Base-by-base conservation (phyloP, 2,888 invertebrate genomes). In the Megalurothrips usitatus region DNA sequence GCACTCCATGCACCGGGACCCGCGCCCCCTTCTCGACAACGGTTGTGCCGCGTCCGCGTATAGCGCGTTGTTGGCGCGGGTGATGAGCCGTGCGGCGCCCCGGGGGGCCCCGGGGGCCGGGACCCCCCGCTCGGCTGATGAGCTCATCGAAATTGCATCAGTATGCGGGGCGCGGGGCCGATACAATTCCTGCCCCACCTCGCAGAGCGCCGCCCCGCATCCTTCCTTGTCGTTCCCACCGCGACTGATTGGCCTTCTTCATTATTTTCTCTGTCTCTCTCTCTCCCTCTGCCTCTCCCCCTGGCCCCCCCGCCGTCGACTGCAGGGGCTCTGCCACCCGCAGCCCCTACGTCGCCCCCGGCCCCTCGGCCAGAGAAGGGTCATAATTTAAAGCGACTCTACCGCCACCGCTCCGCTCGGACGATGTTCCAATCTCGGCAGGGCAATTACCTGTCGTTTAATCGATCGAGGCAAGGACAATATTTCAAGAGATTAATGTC, bases 381-480 rank as follows among this genome's bases (percentile, higher is more conserved):
- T 58, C n/a, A 58, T 58, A 58, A 58, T 58, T 58, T 12, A 19
- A 58, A 58, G n/a, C 58, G 14, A 17, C n/a, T 14, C 58, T 43
- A n/a, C 52, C 52, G 12, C 58, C 12, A 6, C 58, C 58, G 11
- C 58, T 0, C 58, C 58, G 58, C 58, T n/a, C 58, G 4, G 19
- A 17, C 58, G 58, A 17, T 4, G 58, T 6, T 58, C 58, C 58
- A 14, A 6, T 58, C 52, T 43, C 14, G 52, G 58, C 58, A 17
- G 58, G 14, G 58, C 58, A 12, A 58, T 58, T 58, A 58, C 58
- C 58, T 58, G 58, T 58, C 58, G 58, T 58, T 58, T 58, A 58
- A 58, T 58, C 58, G 58, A 58, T 58, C 58, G 58, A 58, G 58
- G 58, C 17, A n/a, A 58, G 58, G 58, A 14, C 52, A n/a, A 58